phyloP scores from a whole-genome alignment of 2,888 invertebrate species.

The Nowickia ferox region DNA sequence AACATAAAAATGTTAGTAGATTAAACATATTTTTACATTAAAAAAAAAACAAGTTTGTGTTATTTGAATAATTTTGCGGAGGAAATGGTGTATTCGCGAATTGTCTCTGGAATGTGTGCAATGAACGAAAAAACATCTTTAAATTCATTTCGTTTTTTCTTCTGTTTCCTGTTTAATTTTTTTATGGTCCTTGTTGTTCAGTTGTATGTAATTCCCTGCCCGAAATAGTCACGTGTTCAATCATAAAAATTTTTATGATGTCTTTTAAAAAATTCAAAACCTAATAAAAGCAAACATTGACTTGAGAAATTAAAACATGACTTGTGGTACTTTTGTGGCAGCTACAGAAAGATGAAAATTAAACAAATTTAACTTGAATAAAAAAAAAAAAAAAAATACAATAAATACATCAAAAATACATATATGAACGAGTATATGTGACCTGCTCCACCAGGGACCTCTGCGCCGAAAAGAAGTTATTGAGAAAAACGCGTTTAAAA shows the following conservation, averaged over 20 bases:
- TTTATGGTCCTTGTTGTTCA: constrained; percentile 28
- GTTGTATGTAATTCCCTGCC: constrained; percentile 40
- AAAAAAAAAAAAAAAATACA: background rate
- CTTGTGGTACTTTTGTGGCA: background rate
- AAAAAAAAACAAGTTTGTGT: background rate
- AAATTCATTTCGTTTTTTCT: constrained; percentile 40
- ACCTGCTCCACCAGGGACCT: no score
- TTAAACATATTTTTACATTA: background rate
- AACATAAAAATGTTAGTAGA: no score
- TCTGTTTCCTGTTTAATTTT: constrained; percentile 10
- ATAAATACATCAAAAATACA: no score
- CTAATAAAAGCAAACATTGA: constrained; percentile 30
- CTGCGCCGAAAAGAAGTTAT: no score
- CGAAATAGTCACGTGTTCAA: constrained; percentile 64
- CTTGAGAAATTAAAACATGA: constrained; percentile 37
- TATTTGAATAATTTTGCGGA: background rate
- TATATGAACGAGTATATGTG: no score
- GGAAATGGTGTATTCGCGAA: constrained; percentile 16
- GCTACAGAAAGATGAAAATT: constrained; percentile 3
- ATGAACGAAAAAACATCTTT: constrained; percentile 20
- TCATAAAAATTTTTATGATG: constrained; percentile 63
- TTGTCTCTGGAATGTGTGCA: background rate
- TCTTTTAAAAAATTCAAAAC: constrained; percentile 53
- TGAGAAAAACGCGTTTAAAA: no score
- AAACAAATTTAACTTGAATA: background rate